Evolutionary conservation across 1,140 invertebrate genomes (phyloP), one percentile per base, ranked within the genome.

Genomic region (Drosophila repleta): DNA sequence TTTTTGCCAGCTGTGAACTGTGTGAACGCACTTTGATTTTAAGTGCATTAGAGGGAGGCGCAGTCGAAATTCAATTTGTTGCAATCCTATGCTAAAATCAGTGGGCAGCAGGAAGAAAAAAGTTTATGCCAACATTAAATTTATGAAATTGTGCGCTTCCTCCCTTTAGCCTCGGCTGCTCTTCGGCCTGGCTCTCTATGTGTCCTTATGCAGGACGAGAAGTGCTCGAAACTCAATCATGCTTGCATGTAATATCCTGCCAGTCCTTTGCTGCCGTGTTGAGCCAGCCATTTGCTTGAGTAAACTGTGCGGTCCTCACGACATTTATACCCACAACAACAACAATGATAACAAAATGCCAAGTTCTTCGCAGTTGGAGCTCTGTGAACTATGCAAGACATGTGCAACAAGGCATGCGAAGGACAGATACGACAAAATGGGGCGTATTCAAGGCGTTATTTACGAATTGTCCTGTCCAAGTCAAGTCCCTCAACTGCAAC

Each of bases 11-110:
- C 45, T 58, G 67, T 65, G 57, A 71, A 60, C 60, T 75, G 79
- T 82, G 71, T 41, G 61, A 70, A 66, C 69, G 77, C 72, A 80
- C 81, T 78, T 63, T 89, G 84, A 89, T 89, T 88, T 84, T 89
- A 89, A 89, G 84, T 89, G 85, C 84, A 88, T 88, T 88, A 88
- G 84, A 83, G 84, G 83, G 79, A 88, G 84, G 84, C 84, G 64
- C 72, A 76, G 82, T 81, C 20, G 52, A 81, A 78, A 88, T 88
- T 88, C 72, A 88, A 88, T 88, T 87, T 88, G 83, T 88, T 83
- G 74, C 72, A 83, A 76, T 87, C 75, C 82, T 82, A 88, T 87
- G 83, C 83, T 81, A 84, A 85, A 85, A 81, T 82, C 83, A 79
- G 74, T 58, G 63, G 15, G 56, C 29, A 68, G 39, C 39, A 41